Evolutionary conservation across 2,113 vertebrate species (phyloP).

Genomic region (Sterrhoptilus dennistouni): DNA sequence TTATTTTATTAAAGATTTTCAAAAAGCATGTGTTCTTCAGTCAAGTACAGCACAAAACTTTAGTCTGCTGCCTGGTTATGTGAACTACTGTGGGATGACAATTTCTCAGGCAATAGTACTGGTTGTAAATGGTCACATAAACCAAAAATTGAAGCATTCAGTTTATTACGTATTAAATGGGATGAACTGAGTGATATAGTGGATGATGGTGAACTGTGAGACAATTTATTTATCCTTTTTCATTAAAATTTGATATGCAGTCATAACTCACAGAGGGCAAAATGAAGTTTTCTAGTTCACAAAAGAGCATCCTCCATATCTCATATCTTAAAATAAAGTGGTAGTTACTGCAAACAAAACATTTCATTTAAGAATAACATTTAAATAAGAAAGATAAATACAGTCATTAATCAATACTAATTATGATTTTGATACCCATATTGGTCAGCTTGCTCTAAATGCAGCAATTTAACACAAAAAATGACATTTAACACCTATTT

Average conservation of each 20-base stretch:
- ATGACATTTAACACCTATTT: background rate
- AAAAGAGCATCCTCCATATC: background rate
- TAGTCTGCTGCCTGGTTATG: background rate
- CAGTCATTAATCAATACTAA: background rate
- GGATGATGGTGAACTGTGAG: slow-evolving; percentile 48
- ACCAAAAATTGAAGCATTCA: slow-evolving; percentile 61
- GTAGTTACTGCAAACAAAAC: slow-evolving; percentile 23
- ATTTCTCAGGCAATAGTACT: slow-evolving; percentile 36
- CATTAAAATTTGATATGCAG: slow-evolving; percentile 63
- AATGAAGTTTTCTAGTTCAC: slow-evolving; percentile 35
- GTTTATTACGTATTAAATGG: slow-evolving; percentile 63
- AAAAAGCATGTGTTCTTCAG: background rate
- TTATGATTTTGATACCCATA: slow-evolving; percentile 1
- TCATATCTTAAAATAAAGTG: slow-evolving; percentile 27
- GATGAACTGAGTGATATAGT: slow-evolving; percentile 55
- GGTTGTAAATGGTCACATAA: slow-evolving; percentile 59
- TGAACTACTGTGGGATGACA: background rate
- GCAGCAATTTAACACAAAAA: background rate
- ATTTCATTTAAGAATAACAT: slow-evolving; percentile 1
- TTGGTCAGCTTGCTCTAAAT: background rate
- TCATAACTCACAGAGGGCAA: slow-evolving; percentile 42
- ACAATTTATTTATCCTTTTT: slow-evolving; percentile 67
- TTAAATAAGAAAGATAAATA: background rate
- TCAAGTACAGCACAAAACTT: background rate
- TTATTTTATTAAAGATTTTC: background rate